A percentile compares a stretch with the other conserved stretches of the same genome.
Conservation (phyloP, 2,797 vertebrate genomes). For the Toxotes lorentzi region DNA sequence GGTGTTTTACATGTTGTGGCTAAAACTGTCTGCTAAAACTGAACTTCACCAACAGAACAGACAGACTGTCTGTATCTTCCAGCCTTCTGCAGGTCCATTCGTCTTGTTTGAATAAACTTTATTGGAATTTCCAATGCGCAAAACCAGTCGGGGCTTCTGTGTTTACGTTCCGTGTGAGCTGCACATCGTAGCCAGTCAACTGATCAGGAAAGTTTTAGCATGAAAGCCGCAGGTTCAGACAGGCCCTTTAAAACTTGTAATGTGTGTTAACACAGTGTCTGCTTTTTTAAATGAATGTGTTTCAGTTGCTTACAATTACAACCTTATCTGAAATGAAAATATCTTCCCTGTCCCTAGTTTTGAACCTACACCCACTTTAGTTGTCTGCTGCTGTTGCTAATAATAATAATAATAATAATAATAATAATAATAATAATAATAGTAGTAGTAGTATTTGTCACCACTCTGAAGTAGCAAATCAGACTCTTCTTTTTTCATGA, state of each 20-base stretch:
- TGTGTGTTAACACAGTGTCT: slow-evolving; percentile 1
- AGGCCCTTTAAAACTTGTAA: not conserved
- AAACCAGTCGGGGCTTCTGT: not conserved
- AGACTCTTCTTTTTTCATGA: not conserved
- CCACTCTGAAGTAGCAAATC: slow-evolving; percentile 7
- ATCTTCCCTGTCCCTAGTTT: slow-evolving; percentile 7
- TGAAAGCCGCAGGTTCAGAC: slow-evolving; percentile 2
- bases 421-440: not conserved
- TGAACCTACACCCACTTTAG: slow-evolving; percentile 15
- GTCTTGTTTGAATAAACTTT: slow-evolving; percentile 10
- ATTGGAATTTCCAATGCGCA: not conserved
- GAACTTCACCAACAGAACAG: not conserved
- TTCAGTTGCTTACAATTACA: slow-evolving; percentile 16
- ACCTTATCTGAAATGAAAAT: slow-evolving; percentile 20
- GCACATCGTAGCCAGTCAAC: not conserved
- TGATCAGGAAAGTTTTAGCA: not conserved
- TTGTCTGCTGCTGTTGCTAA: slow-evolving; percentile 27
- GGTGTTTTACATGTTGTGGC: slow-evolving; percentile 5
- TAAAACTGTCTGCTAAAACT: slow-evolving; percentile 9
- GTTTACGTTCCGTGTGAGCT: slow-evolving; percentile 2
- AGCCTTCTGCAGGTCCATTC: not conserved
- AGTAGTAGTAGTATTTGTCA: not conserved
- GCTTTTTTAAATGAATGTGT: not conserved
- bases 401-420: slow-evolving; percentile 2
- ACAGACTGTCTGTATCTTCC: slow-evolving; percentile 1